Base-by-base conservation (phyloP, 2,797 vertebrate genomes). In the Pristis pectinata region DNA sequence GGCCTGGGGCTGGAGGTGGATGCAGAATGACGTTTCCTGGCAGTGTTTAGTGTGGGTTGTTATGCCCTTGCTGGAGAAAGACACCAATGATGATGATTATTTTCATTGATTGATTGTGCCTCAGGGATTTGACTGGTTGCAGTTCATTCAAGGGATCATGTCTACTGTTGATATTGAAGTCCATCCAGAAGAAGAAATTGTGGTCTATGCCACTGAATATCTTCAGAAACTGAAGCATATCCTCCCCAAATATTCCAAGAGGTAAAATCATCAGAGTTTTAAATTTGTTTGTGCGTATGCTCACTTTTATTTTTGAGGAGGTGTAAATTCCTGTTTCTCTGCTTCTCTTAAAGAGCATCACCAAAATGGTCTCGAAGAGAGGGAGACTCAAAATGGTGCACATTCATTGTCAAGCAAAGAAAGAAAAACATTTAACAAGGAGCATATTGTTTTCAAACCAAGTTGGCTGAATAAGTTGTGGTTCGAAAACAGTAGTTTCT, bases 51-150 rank as follows among this genome's bases (percentile, higher is more conserved):
- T 72, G 70, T 6, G 70, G 24, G 22, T 24, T 24, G 70, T 72
- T 72, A 72, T 72, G 24, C 7, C 24, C 70, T 70, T 6, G 24
- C 70, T 72, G 4, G 70, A 27, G 70, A 72, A 17, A 72, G 70
- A 3, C 7, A 22, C 64, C 70, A 72, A 22, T 72, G 3, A 72
- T 27, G 6, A 67, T 89, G 49, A 72, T 59, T 3, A 34, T 41
- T 94, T 41, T 91, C 56, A 22, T 89, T 83, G 41, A 44, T 49
- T 72, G 8, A 95, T 95, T 95, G 61, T 96, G 94, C 95, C 95
- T 27, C 96, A 99, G 99, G 98, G 98, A 37, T 99, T 99, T 95
- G 99, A 99, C 96, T 99, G 99, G 99, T 99, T 98, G 0, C 96
- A 96, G 85, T 99, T 98, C 96, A 97, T 99, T 95, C 98, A 98